Conservation (phyloP, 2,113 vertebrate genomes). For the Campylomormyrus numenius region DNA sequence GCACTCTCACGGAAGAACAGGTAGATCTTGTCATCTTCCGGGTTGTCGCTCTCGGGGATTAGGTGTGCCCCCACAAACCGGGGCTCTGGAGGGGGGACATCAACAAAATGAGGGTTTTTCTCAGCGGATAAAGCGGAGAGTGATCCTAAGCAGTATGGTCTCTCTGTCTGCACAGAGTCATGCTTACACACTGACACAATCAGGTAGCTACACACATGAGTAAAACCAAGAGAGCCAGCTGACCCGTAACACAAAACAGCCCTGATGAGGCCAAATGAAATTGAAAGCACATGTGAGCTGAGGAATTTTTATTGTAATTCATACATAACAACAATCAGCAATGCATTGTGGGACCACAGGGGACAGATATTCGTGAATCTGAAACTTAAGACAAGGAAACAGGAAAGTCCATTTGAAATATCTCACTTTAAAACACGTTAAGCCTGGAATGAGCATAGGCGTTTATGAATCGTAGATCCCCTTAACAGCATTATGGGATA, state of each 20-base stretch:
- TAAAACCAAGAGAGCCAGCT: neutral
- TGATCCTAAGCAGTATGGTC: neutral
- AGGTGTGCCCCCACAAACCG: conserved; percentile 80
- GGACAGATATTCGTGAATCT: neutral
- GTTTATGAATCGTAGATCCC: neutral
- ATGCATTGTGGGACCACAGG: neutral
- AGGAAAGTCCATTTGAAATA: neutral
- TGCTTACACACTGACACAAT: neutral
- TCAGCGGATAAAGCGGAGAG: conserved; percentile 1
- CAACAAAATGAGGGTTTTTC: neutral
- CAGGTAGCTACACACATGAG: neutral
- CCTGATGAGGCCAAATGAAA: neutral
- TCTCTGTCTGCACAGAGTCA: neutral
- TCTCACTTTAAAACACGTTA: neutral
- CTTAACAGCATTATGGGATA: neutral
- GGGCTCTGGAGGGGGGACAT: conserved; percentile 68
- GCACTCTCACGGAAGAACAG: conserved; percentile 97
- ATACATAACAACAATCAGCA: neutral
- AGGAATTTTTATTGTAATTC: neutral
- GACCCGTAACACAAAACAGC: neutral
- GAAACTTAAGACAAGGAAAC: neutral
- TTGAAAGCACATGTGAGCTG: neutral
- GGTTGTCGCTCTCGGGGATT: conserved; percentile 94
- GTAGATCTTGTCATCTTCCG: conserved; percentile 96
- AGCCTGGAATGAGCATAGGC: neutral